A percentile compares a stretch with the other conserved stretches of the same genome.
Conservation (phyloP, 1,140 invertebrate species). For the Drosophila bipectinata region DNA sequence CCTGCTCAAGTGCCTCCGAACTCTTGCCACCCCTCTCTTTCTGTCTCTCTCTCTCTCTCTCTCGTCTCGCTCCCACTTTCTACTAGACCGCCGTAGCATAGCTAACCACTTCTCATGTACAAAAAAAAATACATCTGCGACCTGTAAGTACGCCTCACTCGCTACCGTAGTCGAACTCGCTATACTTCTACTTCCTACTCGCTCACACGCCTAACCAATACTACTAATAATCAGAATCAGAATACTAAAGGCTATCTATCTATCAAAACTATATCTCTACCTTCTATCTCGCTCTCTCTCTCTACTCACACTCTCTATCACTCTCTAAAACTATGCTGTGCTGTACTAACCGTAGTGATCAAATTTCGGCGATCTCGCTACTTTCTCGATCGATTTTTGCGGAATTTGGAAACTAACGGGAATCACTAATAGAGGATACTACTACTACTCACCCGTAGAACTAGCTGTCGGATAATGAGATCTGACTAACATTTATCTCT, state of each 20-base stretch:
- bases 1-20: conserved; percentile 58
- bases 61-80: conserved; percentile 31
- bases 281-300: neutral
- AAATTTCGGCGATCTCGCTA: conserved; percentile 7
- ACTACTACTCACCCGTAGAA: conserved; percentile 7
- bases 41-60: conserved; percentile 8
- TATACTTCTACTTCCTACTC: neutral
- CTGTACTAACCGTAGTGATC: conserved; percentile 41
- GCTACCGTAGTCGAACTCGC: conserved; percentile 44
- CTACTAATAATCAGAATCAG: neutral
- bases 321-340: conserved; percentile 13
- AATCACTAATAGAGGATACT: conserved; percentile 3
- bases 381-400: conserved; percentile 22
- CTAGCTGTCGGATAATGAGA: conserved; percentile 14
- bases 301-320: neutral
- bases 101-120: conserved; percentile 51
- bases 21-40: conserved; percentile 10
- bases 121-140: conserved; percentile 57
- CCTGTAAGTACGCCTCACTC: conserved; percentile 56
- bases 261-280: conserved; percentile 11
- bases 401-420: conserved; percentile 18
- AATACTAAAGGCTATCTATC: conserved; percentile 5
- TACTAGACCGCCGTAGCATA: conserved; percentile 57
- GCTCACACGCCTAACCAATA: conserved; percentile 12
- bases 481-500: conserved; percentile 21